These are phyloP conservation scores for Agrotis puta DNA, from an alignment of 2,888 invertebrate genomes.

Conservation along the genomic window DNA sequence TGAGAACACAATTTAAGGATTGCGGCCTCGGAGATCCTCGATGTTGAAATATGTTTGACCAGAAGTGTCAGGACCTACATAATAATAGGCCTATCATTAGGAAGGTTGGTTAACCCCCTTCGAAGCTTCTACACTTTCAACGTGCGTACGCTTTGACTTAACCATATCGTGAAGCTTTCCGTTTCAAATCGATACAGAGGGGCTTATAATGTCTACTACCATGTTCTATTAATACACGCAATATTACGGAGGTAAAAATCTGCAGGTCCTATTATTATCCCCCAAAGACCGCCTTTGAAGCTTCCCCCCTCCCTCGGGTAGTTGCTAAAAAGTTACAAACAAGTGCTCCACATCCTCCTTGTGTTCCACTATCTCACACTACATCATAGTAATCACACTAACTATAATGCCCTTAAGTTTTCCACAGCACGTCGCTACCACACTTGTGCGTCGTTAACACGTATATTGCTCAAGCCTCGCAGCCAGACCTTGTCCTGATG, in stretches of 20 bases:
- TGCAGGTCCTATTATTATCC: too few relatives aligned
- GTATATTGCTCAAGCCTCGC: slow-evolving; percentile 77
- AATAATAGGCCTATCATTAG: not conserved
- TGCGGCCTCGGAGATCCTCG: not conserved
- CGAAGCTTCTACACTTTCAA: too few relatives aligned
- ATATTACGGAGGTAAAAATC: too few relatives aligned
- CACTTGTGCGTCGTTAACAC: slow-evolving; percentile 83
- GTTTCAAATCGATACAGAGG: not conserved
- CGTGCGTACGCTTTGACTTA: too few relatives aligned
- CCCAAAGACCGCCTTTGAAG: not conserved
- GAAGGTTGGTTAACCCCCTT: too few relatives aligned
- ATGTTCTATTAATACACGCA: not conserved
- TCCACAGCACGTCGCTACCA: slow-evolving; percentile 66
- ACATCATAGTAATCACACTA: slow-evolving; percentile 61
- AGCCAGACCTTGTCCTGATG: slow-evolving; percentile 79
- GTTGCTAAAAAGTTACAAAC: not conserved
- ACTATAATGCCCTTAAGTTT: slow-evolving; percentile 76
- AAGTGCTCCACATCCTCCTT: slow-evolving; percentile 24
- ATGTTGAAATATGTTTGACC: not conserved
- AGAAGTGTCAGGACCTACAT: not conserved
- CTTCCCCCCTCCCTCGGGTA: not conserved
- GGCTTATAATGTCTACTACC: too few relatives aligned
- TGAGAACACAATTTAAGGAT: not conserved
- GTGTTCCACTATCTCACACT: slow-evolving; percentile 54
- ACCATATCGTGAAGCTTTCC: too few relatives aligned